Base-by-base conservation (phyloP, 2,113 vertebrate genomes). In the Xiphias gladius region DNA sequence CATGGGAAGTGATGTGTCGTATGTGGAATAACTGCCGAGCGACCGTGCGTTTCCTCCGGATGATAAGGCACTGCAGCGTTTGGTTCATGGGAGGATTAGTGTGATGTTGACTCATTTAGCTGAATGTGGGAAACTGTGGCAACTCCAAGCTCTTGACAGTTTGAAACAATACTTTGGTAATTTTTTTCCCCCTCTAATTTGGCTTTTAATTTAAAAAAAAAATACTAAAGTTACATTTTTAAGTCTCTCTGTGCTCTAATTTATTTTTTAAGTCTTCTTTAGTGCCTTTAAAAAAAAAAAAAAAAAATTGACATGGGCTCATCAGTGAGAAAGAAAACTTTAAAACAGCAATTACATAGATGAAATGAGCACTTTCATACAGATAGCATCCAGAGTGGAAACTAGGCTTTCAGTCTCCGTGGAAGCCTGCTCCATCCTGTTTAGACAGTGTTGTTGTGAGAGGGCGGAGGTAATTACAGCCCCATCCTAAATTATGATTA, bases 401-500 rank as follows among this genome's bases (percentile, higher is more conserved):
- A 82, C 35, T 84, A 54, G 69, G 61, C 55, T 76, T 74, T 73
- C 35, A 28, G 48, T 85, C 61, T 82, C 73, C 10, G 59, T 81
- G 59, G 66, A 68, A 59, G 66, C 46, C 76, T 73, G 73, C 76
- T 73, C 88, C 87, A 75, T 91, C 83, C 85, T 92, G 91, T 93
- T 93, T 88, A 88, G 88, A 80, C 77, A 85, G 77, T 85, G 79
- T 85, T 88, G 79, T 66, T 92, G 81, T 69, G 83, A 88, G 88
- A 75, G 67, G 85, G 81, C 79, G 89, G 86, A 80, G 82, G 88
- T 91, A 93, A 94, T 94, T 94, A 93, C 87, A 87, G 83, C 78
- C 83, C 55, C 67, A 46, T 92, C 84, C 92, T 91, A 91, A 93
- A 89, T 94, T 89, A 93, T 94, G 91, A 95, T 95, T 91, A 94